Percentiles rank a stretch among this genome's conserved stretches.
phyloP scores from a whole-genome alignment of 2,888 invertebrate genomes.

The Bombylius major region DNA sequence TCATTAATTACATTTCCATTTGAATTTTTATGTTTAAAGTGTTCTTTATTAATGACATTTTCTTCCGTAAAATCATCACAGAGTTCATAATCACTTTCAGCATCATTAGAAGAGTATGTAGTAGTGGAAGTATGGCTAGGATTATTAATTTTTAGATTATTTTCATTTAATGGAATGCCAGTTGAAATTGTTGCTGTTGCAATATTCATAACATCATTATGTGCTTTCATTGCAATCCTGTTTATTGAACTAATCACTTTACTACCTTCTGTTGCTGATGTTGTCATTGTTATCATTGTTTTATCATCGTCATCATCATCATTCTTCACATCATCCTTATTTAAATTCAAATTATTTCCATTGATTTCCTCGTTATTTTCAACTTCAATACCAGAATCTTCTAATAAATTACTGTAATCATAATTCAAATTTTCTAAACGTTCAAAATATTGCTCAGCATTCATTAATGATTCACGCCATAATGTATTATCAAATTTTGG shows the following conservation, averaged over 20 bases:
- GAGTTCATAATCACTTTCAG: neutral
- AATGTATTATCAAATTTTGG: constrained; percentile 29
- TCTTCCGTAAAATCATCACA: neutral
- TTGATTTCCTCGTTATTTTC: neutral
- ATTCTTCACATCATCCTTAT: neutral
- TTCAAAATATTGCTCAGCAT: constrained; percentile 35
- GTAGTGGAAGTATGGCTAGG: too few relatives aligned
- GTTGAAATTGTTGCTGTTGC: too few relatives aligned
- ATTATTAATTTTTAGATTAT: too few relatives aligned
- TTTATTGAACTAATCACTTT: too few relatives aligned
- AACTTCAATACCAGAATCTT: neutral
- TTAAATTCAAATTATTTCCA: neutral
- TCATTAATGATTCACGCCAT: constrained; percentile 32
- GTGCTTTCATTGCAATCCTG: too few relatives aligned
- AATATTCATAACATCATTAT: too few relatives aligned
- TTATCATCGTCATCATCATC: too few relatives aligned
- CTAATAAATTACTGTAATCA: neutral
- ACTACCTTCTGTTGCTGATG: too few relatives aligned
- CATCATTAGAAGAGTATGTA: neutral
- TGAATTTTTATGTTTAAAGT: too few relatives aligned
- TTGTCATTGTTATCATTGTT: too few relatives aligned
- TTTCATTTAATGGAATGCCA: neutral
- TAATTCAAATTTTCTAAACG: constrained; percentile 19
- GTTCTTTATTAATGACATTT: too few relatives aligned
- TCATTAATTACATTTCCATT: too few relatives aligned